Percentiles rank a stretch among this genome's conserved stretches.
These are phyloP conservation scores for Cladopsammia gracilis DNA, from an alignment of 64 coral and sea anemone genomes.

Conservation along the genomic window DNA sequence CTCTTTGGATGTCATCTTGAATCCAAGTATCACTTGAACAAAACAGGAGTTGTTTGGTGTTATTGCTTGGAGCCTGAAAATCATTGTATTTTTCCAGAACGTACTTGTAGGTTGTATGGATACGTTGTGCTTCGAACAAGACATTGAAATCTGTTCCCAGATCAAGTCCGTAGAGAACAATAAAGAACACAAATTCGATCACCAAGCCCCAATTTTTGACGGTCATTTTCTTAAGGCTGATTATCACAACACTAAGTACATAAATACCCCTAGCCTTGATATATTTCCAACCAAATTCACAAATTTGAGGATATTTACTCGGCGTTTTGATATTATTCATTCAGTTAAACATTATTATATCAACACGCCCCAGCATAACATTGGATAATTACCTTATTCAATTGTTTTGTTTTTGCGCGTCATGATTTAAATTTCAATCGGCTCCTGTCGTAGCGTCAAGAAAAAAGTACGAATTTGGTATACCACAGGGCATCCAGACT, in stretches of 20 bases:
- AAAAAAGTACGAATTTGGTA: no score
- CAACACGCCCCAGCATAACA: no score
- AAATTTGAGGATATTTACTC: no score
- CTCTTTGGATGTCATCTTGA: constrained; percentile 58
- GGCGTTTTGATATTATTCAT: no score
- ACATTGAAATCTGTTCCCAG: constrained; percentile 68
- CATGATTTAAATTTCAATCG: no score
- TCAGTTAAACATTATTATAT: no score
- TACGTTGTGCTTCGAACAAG: constrained; percentile 68
- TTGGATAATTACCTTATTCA: no score
- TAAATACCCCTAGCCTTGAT: no score
- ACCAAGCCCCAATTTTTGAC: neutral
- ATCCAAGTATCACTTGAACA: constrained; percentile 87
- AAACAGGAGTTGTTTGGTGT: constrained; percentile 49
- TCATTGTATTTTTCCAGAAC: constrained; percentile 25
- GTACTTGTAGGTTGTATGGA: constrained; percentile 37
- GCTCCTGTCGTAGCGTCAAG: no score
- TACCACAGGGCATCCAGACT: no score
- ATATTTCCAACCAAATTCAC: no score
- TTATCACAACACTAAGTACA: neutral
- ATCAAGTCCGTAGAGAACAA: constrained; percentile 73
- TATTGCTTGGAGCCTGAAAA: constrained; percentile 42
- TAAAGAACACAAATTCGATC: constrained; percentile 55
- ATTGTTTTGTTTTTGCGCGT: no score
- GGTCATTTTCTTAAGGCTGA: constrained; percentile 24